Evolutionary conservation across 2,888 invertebrate species (phyloP), one percentile per base, ranked within the genome.

Genomic region (Sarcophaga subvicina): DNA sequence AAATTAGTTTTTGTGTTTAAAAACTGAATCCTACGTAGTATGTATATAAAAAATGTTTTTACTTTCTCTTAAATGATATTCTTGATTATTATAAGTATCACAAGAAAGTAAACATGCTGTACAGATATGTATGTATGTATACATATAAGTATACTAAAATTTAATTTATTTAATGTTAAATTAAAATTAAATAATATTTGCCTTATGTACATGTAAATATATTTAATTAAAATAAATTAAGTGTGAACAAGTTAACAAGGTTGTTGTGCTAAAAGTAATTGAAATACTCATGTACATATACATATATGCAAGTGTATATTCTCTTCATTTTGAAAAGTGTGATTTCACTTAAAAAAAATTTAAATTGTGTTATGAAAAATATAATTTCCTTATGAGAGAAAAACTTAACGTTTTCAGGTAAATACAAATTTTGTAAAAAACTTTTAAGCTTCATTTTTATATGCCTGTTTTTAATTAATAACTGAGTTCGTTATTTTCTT

Each of bases 401-500:
- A 66, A 17, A 37, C 10, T 17, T 47, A 69, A 62, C 37, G 47
- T 67, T 17, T 14, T 11, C 84, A 87, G 87, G 87, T 87, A 87
- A 87, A 87, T 87, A 87, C 60, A 60, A 79, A 5, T 54, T 78
- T 75, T 75, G n/a, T 11, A 10, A 81, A 64, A 22, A 71, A 71
- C 66, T 62, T 12, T 60, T 70, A 73, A 25, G 76, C 70, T 85
- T 73, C 54, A 54, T 69, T 60, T 69, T 47, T 63, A 14, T 49
- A 14, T 49, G 49, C 49, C 17, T 70, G 11, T 64, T 49, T 83
- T 83, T 67, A 49, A 81, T 87, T 84, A 87, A 87, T 87, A 75
- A 87, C 72, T 84, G 62, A 69, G 73, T 83, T 66, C 81, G 84
- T 84, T 87, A 82, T 79, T 87, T 75, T 84, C 83, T 87, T 84